Conservation (phyloP, 2,888 invertebrate species). For the Alsophila aescularia region DNA sequence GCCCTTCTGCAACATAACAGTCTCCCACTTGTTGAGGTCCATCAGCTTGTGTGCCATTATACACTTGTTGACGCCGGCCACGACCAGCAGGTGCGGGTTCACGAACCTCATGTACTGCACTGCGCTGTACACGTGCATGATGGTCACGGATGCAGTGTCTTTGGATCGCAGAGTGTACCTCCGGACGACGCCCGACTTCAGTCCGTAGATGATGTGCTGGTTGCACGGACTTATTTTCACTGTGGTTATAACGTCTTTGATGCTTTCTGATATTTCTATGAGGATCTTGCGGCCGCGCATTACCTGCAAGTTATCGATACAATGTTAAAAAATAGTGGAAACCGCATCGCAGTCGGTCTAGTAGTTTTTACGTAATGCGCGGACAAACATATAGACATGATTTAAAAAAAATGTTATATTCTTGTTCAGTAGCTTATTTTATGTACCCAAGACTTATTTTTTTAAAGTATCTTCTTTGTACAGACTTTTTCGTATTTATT, state of each 20-base stretch:
- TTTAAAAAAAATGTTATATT: too few relatives aligned
- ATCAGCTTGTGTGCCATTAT: constrained; percentile 69
- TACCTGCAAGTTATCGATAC: constrained; percentile 58
- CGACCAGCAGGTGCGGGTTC: constrained; percentile 63
- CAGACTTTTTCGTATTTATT: too few relatives aligned
- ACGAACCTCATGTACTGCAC: constrained; percentile 73
- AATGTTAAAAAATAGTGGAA: too few relatives aligned
- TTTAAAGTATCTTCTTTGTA: too few relatives aligned
- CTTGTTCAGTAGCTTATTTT: too few relatives aligned
- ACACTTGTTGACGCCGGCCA: constrained; percentile 68
- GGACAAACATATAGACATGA: too few relatives aligned
- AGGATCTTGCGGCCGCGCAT: constrained; percentile 74
- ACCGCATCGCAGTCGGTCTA: too few relatives aligned
- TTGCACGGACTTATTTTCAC: constrained; percentile 80
- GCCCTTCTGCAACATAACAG: constrained; percentile 71
- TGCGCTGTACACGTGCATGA: constrained; percentile 71
- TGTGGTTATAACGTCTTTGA: constrained; percentile 72
- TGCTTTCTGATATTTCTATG: constrained; percentile 69
- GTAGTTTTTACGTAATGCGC: too few relatives aligned
- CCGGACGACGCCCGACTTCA: constrained; percentile 70
- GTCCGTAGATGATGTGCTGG: constrained; percentile 77
- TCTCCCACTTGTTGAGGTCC: constrained; percentile 59
- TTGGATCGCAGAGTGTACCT: constrained; percentile 71
- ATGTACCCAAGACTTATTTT: too few relatives aligned
- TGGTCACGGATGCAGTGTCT: constrained; percentile 46